Conservation (phyloP, 2,888 invertebrate genomes). For the Nephrotoma guestfalica region DNA sequence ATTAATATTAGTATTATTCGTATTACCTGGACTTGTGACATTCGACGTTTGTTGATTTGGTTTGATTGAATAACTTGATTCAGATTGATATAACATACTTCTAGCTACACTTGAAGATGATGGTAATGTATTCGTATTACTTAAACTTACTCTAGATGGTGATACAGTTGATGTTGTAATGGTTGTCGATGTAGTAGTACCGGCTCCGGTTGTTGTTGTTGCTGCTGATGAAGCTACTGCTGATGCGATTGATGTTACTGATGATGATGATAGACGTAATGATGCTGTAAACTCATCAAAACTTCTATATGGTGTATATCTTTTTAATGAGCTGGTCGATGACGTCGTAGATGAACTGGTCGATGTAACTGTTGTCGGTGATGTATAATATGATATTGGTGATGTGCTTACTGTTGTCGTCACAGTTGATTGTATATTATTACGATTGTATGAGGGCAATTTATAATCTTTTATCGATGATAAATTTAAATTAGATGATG, state of each 20-base stretch:
- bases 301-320: constrained; percentile 14
- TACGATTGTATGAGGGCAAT: neutral
- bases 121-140: constrained; percentile 15
- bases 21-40: constrained; percentile 20
- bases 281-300: constrained; percentile 4
- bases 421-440: neutral
- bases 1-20: neutral
- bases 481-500: constrained; percentile 1
- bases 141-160: constrained; percentile 10
- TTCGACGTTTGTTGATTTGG: constrained; percentile 19
- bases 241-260: constrained; percentile 15
- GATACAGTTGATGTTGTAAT: constrained; percentile 10
- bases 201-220: constrained; percentile 14
- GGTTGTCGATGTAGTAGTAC: constrained; percentile 14
- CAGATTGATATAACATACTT: constrained; percentile 19
- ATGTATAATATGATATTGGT: constrained; percentile 23
- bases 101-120: constrained; percentile 17
- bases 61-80: constrained; percentile 25
- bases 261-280: constrained; percentile 6
- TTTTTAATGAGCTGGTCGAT: constrained; percentile 16
- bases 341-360: constrained; percentile 25
- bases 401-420: constrained; percentile 12
- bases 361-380: constrained; percentile 27
- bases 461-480: neutral
- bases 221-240: constrained; percentile 8